Percentiles rank a stretch among this genome's conserved stretches.
Evolutionary conservation across 1,140 invertebrate species (phyloP).

Genomic region (Ericerus pela): DNA sequence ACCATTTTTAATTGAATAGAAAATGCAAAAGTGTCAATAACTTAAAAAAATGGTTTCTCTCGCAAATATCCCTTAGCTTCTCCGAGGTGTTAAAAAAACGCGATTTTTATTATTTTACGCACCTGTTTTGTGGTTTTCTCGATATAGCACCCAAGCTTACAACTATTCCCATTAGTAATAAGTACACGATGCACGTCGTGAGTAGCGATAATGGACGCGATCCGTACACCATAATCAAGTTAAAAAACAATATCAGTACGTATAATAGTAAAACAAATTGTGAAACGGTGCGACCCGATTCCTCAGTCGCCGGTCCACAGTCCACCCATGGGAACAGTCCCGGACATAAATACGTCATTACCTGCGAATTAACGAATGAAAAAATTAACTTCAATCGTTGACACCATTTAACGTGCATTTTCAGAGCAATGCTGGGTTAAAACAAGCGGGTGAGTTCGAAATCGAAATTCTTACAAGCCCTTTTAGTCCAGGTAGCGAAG

Average conservation of each 20-base stretch:
- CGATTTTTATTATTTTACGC: slow-evolving; percentile 19
- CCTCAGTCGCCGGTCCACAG: slow-evolving; percentile 66
- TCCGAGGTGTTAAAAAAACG: neutral
- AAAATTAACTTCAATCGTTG: too few relatives aligned
- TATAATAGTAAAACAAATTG: slow-evolving; percentile 73
- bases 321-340: slow-evolving; percentile 78
- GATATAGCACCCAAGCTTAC: slow-evolving; percentile 65
- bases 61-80: too few relatives aligned
- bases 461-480: too few relatives aligned
- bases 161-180: slow-evolving; percentile 60
- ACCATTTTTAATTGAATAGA: too few relatives aligned
- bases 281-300: slow-evolving; percentile 70
- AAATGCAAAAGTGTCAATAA: too few relatives aligned
- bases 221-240: slow-evolving; percentile 63
- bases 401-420: too few relatives aligned
- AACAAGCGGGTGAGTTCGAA: too few relatives aligned
- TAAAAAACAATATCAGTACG: slow-evolving; percentile 62
- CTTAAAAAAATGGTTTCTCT: too few relatives aligned
- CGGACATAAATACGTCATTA: slow-evolving; percentile 63
- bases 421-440: too few relatives aligned
- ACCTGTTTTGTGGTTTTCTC: slow-evolving; percentile 83
- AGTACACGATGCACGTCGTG: slow-evolving; percentile 49
- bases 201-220: slow-evolving; percentile 49
- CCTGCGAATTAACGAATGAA: slow-evolving; percentile 33
- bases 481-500: too few relatives aligned